These are phyloP conservation scores for Hetaerina americana DNA, from an alignment of 1,140 invertebrate genomes.

Conservation along the genomic window DNA sequence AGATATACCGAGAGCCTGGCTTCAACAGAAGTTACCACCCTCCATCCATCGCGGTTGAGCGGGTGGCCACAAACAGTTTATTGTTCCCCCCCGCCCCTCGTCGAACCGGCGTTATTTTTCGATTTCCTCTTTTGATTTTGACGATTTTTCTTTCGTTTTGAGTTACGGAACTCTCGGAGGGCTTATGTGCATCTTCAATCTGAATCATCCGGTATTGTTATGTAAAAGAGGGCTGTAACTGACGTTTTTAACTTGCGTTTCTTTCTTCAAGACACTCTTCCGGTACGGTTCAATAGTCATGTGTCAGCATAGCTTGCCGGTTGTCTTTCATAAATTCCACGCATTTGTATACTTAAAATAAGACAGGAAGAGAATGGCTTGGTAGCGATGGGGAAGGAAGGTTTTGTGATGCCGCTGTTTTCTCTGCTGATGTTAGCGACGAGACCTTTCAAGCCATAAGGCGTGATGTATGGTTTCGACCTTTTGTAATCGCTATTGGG, in stretches of 20 bases:
- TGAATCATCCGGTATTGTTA: not conserved
- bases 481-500: not conserved
- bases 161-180: not conserved
- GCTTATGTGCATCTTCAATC: not conserved
- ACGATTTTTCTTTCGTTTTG: not conserved
- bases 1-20: not conserved
- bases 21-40: not conserved
- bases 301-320: not conserved
- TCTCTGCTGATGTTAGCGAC: not conserved
- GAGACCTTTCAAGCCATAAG: not conserved
- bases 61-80: not conserved
- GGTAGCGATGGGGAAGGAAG: no score
- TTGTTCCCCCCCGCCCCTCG: not conserved
- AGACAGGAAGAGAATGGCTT: not conserved
- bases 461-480: not conserved
- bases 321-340: not conserved
- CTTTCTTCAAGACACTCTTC: no score
- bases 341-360: not conserved
- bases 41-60: not conserved
- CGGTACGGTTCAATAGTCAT: no score
- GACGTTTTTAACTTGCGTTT: no score
- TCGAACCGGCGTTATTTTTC: not conserved
- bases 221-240: not conserved
- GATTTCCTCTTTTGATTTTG: not conserved
- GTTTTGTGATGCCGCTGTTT: not conserved